A percentile compares a stretch with the other conserved stretches of the same genome.
Conservation (phyloP, 2,113 vertebrate genomes). For the Carlito syrichta region DNA sequence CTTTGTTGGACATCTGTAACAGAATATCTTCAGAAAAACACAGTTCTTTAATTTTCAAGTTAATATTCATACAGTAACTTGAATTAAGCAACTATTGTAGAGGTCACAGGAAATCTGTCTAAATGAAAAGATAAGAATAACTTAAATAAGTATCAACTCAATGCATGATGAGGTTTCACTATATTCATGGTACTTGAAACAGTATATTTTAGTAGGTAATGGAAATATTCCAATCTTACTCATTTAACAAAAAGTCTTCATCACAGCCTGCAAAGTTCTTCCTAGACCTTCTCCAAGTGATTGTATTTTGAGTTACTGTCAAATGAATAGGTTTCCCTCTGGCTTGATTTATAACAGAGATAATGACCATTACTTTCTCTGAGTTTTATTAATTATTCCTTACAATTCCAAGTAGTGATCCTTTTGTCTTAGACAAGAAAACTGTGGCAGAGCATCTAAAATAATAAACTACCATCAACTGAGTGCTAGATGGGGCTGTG, state of each 20-base stretch:
- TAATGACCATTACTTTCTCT: background rate
- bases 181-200: conserved; percentile 13
- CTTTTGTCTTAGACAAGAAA: background rate
- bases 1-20: background rate
- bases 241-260: conserved; percentile 41
- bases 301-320: conserved; percentile 27
- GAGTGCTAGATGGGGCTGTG: background rate
- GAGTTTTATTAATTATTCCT: conserved; percentile 4
- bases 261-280: conserved; percentile 11
- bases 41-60: conserved; percentile 24
- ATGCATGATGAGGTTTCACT: background rate
- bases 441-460: background rate
- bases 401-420: background rate
- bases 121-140: conserved; percentile 31
- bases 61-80: background rate
- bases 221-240: background rate
- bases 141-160: background rate
- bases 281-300: conserved; percentile 31
- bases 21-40: background rate
- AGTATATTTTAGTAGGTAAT: conserved; percentile 33
- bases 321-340: conserved; percentile 18
- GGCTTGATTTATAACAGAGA: background rate
- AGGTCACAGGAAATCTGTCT: background rate
- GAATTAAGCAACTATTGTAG: conserved; percentile 42
- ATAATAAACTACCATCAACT: background rate